Base-by-base conservation (phyloP, 64 coral and sea anemone species). In the Astreopora myriophthalma region DNA sequence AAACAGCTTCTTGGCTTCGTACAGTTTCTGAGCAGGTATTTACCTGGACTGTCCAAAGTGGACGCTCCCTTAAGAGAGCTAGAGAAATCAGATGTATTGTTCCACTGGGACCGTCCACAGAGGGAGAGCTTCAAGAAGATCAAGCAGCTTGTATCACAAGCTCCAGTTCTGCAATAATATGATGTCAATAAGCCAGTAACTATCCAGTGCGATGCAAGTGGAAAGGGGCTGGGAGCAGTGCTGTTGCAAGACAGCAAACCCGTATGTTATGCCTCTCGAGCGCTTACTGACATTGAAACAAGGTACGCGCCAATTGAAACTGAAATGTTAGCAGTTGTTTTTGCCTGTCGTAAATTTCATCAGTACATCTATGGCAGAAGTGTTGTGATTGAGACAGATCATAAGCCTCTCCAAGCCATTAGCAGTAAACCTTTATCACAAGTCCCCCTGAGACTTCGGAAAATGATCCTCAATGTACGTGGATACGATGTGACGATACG, bases 1-100 rank as follows among this genome's bases (percentile, higher is more conserved):
- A 72, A 86, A 67, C 17, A 79, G 0, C 46, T 94, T 26, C 74
- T 94, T 48, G 46, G 75, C 22, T 88, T 44, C 11, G 40, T 44
- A 44, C 40, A 44, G 11, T 44, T 44, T 44, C 40, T 44, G 40
- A 44, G 40, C 40, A 5, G 0, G 11, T 44, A 44, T 44, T 11
- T 44, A 0, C 40, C 40, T 8, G 40, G 6, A 11, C 40, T 44
- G 6, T 44, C 40, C 40, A 44, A 5, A 5, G 11, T 44, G 6
- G 40, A 44, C 11, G 40, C 40, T 11, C 40, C 40, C 40, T 44
- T 44, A 44, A 44, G 40, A 44, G 40, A 44, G 40, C 40, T 44
- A 44, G 6, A 44, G 11, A 44, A 44, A 44, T 44, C 40, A 44
- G 40, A 44, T 44, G 3, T 44, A 5, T 44, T 44, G 40, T 94